Conservation (phyloP, 1,140 invertebrate genomes). For the Zaprionus africanus region DNA sequence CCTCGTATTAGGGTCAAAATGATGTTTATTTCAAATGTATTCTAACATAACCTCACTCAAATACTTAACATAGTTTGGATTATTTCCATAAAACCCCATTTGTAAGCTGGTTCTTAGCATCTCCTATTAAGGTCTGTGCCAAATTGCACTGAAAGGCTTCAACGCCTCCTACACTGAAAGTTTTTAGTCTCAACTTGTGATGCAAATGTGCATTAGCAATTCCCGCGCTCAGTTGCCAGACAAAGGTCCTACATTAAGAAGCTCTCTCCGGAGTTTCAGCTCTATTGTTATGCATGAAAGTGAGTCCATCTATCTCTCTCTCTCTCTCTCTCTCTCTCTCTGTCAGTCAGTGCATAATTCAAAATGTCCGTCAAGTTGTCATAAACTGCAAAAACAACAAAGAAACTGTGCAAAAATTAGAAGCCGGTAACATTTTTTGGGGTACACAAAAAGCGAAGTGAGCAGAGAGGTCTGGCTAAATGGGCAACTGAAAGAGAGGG, state of each 20-base stretch:
- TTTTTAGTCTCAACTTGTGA: constrained; percentile 59
- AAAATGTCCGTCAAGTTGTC: constrained; percentile 77
- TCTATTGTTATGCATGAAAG: constrained; percentile 69
- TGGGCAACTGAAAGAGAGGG: constrained; percentile 3
- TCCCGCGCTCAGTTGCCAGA: constrained; percentile 47
- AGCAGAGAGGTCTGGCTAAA: constrained; percentile 18
- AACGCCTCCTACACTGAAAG: constrained; percentile 61
- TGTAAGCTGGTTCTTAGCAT: constrained; percentile 14
- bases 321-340: constrained; percentile 37
- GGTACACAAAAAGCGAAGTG: constrained; percentile 30
- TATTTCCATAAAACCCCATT: background rate
- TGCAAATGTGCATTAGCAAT: constrained; percentile 77
- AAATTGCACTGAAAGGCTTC: constrained; percentile 31
- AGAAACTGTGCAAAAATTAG: constrained; percentile 32
- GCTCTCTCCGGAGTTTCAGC: constrained; percentile 26
- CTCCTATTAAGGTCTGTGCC: constrained; percentile 15
- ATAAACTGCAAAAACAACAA: constrained; percentile 63
- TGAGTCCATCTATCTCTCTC: background rate
- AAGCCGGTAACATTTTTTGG: constrained; percentile 52
- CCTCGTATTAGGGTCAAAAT: no score
- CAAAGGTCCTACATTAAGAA: constrained; percentile 67
- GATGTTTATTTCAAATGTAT: no score
- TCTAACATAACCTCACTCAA: background rate
- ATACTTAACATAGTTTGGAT: background rate
- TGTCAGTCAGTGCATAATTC: constrained; percentile 67